Evolutionary conservation across 2,113 vertebrate genomes (phyloP), one percentile per base, ranked within the genome.

Genomic region (Amphiprion percula): DNA sequence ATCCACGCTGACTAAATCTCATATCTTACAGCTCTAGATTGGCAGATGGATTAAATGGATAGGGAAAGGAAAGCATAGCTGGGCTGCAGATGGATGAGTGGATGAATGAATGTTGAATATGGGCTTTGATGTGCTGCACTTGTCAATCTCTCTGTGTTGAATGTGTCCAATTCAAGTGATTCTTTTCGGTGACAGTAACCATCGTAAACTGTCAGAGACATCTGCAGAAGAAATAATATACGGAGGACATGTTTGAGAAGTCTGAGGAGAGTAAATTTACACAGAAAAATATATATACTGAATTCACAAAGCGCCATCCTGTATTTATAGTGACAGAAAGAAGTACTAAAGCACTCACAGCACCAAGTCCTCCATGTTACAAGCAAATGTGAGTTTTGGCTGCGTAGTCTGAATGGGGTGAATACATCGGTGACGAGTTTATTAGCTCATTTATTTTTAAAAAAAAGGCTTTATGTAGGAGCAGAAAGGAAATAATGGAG

Each of bases 101-200:
- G 46, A 50, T 21, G 21, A 62, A 33, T 49, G 16, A 53, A 17
- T 52, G 70, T 10, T 53, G 23, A 56, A 62, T 30, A 3, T 4
- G 24, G 47, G 58, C 33, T 61, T 68, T 53, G 21, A 53, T 50
- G 33, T 58, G 41, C 19, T 19, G 24, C 60, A 63, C 44, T 53
- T 41, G 26, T 64, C 50, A 9, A 5, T 55, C n/a, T 23, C 10
- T 41, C 33, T 10, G 33, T 37, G 33, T 37, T 37, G 8, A 4
- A 44, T 15, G 11, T 44, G 41, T 44, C 2, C 41, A 44, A 14
- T 15, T 15, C 12, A 12, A 44, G 10, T 19, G 21, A 55, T 62
- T 73, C 49, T 41, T 5, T 60, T 44, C 47, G 24, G 39, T 19
- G 41, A 63, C 41, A 54, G 66, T 53, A 66, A 69, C 72, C 41